Evolutionary conservation across 2,797 vertebrate species (phyloP).

Genomic region (Xiphorhynchus erythropygius): DNA sequence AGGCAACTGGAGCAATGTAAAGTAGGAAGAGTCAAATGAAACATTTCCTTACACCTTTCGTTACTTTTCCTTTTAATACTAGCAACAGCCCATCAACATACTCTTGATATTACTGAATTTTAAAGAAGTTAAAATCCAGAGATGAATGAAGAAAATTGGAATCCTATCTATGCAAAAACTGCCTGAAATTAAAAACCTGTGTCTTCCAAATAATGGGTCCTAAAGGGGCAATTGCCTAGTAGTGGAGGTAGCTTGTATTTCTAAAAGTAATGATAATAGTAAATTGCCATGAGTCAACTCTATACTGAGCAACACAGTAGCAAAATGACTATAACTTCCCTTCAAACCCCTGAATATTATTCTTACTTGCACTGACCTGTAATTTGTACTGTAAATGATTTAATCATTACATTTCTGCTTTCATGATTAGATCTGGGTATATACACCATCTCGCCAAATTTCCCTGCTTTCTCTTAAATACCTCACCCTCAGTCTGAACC

Average conservation of each 20-base stretch:
- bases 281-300: slow-evolving; percentile 1
- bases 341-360: neutral
- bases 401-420: neutral
- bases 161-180: slow-evolving; percentile 23
- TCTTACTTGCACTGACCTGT: neutral
- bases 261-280: neutral
- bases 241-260: neutral
- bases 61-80: neutral
- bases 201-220: slow-evolving; percentile 43
- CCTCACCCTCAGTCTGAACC: neutral
- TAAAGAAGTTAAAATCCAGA: neutral
- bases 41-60: neutral
- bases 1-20: neutral
- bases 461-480: neutral
- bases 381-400: neutral
- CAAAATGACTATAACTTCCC: neutral
- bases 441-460: neutral
- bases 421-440: neutral
- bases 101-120: neutral
- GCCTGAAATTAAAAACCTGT: neutral
- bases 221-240: neutral
- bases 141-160: neutral
- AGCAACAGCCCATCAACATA: neutral
- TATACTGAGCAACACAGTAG: neutral
- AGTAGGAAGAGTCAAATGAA: neutral